Percentiles rank a stretch among this genome's conserved stretches.
These are phyloP conservation scores for Spatulosminthurus flaviceps DNA, from an alignment of 2,888 invertebrate genomes.

Conservation along the genomic window DNA sequence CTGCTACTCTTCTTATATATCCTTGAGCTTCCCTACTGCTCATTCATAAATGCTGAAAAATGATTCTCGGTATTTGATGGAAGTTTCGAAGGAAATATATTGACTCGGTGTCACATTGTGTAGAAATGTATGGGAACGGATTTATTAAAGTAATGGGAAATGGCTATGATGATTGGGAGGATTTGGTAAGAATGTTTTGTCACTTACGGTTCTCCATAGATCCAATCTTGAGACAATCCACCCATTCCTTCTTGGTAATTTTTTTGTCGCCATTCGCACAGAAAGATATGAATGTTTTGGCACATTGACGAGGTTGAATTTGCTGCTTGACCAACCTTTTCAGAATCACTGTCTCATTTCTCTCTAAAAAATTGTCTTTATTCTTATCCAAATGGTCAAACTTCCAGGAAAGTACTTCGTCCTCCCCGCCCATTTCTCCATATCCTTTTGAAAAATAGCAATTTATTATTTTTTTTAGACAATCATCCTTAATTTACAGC, in stretches of 20 bases:
- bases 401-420: constrained; percentile 76
- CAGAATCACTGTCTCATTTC: constrained; percentile 83
- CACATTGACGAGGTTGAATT: constrained; percentile 88
- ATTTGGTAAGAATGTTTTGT: too few relatives aligned
- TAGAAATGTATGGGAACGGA: too few relatives aligned
- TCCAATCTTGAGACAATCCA: constrained; percentile 82
- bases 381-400: constrained; percentile 85
- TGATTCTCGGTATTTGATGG: too few relatives aligned
- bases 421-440: constrained; percentile 47
- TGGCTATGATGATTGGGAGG: too few relatives aligned
- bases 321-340: constrained; percentile 85
- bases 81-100: too few relatives aligned
- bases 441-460: constrained; percentile 5
- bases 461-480: too few relatives aligned
- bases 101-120: too few relatives aligned
- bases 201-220: constrained; percentile 78
- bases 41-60: too few relatives aligned
- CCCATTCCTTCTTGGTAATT: constrained; percentile 85
- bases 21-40: too few relatives aligned
- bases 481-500: too few relatives aligned
- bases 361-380: constrained; percentile 79
- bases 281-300: constrained; percentile 84
- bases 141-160: too few relatives aligned
- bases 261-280: constrained; percentile 87
- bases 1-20: too few relatives aligned